Evolutionary conservation across 1,140 invertebrate species (phyloP), one percentile per base, ranked within the genome.

Genomic region (Drosophila seguyi): DNA sequence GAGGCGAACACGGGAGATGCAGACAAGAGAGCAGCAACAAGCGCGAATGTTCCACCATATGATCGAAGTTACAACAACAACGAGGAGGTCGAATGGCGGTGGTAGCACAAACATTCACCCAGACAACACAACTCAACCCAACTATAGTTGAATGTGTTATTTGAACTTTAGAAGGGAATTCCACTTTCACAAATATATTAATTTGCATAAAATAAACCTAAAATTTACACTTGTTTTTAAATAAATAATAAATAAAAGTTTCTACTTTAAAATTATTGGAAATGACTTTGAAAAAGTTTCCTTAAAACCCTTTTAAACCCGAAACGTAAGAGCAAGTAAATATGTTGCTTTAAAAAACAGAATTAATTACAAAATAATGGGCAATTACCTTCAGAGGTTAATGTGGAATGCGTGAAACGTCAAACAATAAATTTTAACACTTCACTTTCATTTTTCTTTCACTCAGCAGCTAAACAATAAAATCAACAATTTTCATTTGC

Each of bases 11-110:
- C 50, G 50, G 31, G 31, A 57, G 44, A 44, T 47, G 44, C 45
- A 47, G 45, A 10, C 22, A 25, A 47, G 45, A 47, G 58, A 63
- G 66, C 47, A 53, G 44, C 44, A 57, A 50, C 38, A 56, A 61
- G 61, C 72, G 52, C 55, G 47, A 72, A 47, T 57, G 56, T 47
- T 50, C 56, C 56, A 79, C 38, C 81, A 83, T 84, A 83, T 83
- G 81, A 83, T 83, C 81, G 61, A 36, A 60, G 45, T 45, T 20
- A 14, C 20, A 45, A 34, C 38, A 68, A 65, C 22, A 29, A 20
- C 41, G 22, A 25, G 25, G 22, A 34, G 38, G 34, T 25, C 39
- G 52, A 57, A 7, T 47, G 44, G 44, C 39, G 63, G 63, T 60
- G 66, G 18, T 20, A 20, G 25, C 20, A 59, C n/a, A 22, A 20